Conservation (phyloP, 2,888 invertebrate species). For the Synanthedon andrenaeformis region DNA sequence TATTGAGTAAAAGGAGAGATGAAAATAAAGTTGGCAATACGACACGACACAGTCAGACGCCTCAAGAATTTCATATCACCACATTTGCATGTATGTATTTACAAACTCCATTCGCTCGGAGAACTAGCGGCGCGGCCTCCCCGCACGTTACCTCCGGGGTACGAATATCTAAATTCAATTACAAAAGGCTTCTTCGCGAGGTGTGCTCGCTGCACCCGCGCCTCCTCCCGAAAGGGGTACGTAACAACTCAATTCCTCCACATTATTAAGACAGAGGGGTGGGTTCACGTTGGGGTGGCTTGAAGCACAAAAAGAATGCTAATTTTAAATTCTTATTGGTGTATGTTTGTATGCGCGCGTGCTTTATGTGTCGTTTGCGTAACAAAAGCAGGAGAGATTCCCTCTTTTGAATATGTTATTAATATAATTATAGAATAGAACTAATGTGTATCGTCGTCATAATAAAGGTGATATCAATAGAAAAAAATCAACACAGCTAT, state of each 20-base stretch:
- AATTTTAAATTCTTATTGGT: conserved; percentile 69
- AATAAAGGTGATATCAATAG: conserved; percentile 27
- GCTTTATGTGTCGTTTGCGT: conserved; percentile 63
- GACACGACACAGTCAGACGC: conserved; percentile 31
- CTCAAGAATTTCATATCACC: conserved; percentile 52
- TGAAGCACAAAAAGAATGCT: conserved; percentile 67
- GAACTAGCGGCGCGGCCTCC: conserved; percentile 50
- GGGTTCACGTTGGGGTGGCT: conserved; percentile 48
- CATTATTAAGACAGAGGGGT: conserved; percentile 64
- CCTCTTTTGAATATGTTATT: conserved; percentile 15
- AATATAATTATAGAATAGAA: too few species aligned
- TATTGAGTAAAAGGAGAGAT: conserved; percentile 9
- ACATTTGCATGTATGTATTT: conserved; percentile 37
- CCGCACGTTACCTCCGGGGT: conserved; percentile 52
- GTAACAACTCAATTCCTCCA: conserved; percentile 68
- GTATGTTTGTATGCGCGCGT: conserved; percentile 63
- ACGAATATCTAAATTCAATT: conserved; percentile 70
- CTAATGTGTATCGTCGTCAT: conserved; percentile 34
- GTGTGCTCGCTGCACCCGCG: conserved; percentile 64
- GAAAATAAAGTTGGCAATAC: conserved; percentile 27
- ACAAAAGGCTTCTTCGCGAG: conserved; percentile 62
- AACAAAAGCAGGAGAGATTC: conserved; percentile 61
- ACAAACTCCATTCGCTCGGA: conserved; percentile 21
- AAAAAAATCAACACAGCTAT: too few species aligned
- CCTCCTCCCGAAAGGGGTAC: conserved; percentile 61